phyloP scores from a whole-genome alignment of 2,113 vertebrate species.

The Perccottus glenii region DNA sequence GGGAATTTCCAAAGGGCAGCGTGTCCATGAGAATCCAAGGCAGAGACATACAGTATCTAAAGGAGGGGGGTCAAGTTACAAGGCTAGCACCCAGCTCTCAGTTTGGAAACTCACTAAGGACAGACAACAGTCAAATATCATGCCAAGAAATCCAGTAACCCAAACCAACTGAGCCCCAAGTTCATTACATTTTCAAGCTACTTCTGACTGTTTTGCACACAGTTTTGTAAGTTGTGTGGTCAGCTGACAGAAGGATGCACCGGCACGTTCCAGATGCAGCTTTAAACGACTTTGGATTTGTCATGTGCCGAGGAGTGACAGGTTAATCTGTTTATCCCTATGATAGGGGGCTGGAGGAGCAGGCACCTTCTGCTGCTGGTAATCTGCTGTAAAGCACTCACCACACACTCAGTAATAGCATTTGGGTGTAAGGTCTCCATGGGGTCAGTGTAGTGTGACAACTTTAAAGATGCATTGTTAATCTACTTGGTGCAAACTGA shows the following conservation, averaged over 20 bases:
- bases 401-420: slow-evolving; percentile 6
- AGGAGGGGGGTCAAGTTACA: slow-evolving; percentile 54
- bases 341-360: slow-evolving; percentile 6
- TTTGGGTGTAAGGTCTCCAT: background rate
- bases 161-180: too few relatives aligned
- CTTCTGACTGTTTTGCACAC: background rate
- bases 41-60: slow-evolving; percentile 42
- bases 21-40: slow-evolving; percentile 53
- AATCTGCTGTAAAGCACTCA: slow-evolving; percentile 34
- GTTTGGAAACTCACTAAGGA: slow-evolving; percentile 39
- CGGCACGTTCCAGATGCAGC: slow-evolving; percentile 48
- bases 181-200: too few relatives aligned
- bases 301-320: slow-evolving; percentile 26
- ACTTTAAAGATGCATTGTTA: background rate
- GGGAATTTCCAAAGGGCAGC: slow-evolving; percentile 69
- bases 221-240: background rate
- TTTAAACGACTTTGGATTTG: slow-evolving; percentile 44
- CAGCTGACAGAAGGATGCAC: slow-evolving; percentile 38
- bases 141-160: background rate
- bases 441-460: background rate
- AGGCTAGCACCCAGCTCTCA: slow-evolving; percentile 35
- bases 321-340: slow-evolving; percentile 46
- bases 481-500: background rate
- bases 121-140: slow-evolving; percentile 39
- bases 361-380: slow-evolving; percentile 46